Conservation (phyloP, 2,797 vertebrate genomes). For the Sandelia bainsii region DNA sequence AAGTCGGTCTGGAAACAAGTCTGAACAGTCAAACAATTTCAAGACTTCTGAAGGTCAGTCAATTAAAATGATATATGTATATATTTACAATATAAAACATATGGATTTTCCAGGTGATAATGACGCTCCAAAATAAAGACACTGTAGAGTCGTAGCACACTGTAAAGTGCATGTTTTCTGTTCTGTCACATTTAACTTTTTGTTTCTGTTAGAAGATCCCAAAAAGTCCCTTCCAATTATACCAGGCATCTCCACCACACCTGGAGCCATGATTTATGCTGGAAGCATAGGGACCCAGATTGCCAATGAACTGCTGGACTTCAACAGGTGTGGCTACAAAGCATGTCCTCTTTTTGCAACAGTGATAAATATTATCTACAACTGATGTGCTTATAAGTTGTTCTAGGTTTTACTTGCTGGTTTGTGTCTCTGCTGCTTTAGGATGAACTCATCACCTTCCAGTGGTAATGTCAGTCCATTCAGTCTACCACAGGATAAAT, state of each 20-base stretch:
- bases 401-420: neutral
- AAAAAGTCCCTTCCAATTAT: conserved; percentile 87
- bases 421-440: conserved; percentile 69
- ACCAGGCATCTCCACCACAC: conserved; percentile 86
- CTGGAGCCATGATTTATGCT: conserved; percentile 89
- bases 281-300: conserved; percentile 92
- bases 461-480: conserved; percentile 87
- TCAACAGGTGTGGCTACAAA: conserved; percentile 87
- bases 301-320: conserved; percentile 91
- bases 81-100: too few relatives aligned
- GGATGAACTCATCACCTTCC: conserved; percentile 90
- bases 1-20: conserved; percentile 75
- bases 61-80: neutral
- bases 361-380: neutral
- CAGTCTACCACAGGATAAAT: conserved; percentile 85
- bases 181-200: conserved; percentile 8
- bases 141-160: neutral
- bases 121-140: neutral
- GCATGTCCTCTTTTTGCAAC: neutral
- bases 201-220: conserved; percentile 79
- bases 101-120: neutral
- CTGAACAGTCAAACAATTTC: conserved; percentile 73
- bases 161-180: neutral
- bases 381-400: neutral
- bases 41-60: conserved; percentile 82